Evolutionary conservation across 2,797 vertebrate genomes (phyloP), one percentile per base, ranked within the genome.

Genomic region (Crenichthys baileyi): DNA sequence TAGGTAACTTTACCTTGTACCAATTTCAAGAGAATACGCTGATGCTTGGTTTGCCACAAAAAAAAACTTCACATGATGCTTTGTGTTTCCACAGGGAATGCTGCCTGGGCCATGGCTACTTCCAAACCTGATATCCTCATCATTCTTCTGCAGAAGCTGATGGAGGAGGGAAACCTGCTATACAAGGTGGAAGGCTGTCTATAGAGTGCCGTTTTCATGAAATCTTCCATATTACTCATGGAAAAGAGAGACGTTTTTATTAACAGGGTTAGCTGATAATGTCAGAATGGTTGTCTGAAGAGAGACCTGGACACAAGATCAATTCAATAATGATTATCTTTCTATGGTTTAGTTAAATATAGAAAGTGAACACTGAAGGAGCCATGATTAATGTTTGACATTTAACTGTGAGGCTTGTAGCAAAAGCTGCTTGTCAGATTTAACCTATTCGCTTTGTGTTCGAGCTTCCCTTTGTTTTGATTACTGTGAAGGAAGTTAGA

Each of bases 61-160:
- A 29, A 56, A 73, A 83, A 48, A 53, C 26, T n/a, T 55, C 46
- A 8, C 88, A 73, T 65, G 89, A 7, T 55, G 55, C 50, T 53
- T 46, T 73, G 41, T 76, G 0, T 53, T 2, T 56, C 79, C 26
- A 56, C 94, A 99, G 98, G 98, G 91, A 99, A 99, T 41, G 98
- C 98, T 36, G 98, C 98, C 0, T 99, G 98, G 98, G 98, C 98
- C 70, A 99, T 99, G 98, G 98, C 98, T n/a, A 99, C 98, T 26
- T 99, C 98, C 79, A 99, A 99, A 89, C 98, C 98, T 0, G 98
- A 99, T 79, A 99, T 99, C 88, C 95, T 99, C 87, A 97, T 99
- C 90, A 99, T 99, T 91, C 97, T 99, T 51, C 96, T 99, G 50
- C 98, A 99, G 96, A 99, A 99, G 90, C 94, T 99, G 85, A 99